phyloP scores from a whole-genome alignment of 2,888 invertebrate species.

The Pyrocoelia pectoralis region DNA sequence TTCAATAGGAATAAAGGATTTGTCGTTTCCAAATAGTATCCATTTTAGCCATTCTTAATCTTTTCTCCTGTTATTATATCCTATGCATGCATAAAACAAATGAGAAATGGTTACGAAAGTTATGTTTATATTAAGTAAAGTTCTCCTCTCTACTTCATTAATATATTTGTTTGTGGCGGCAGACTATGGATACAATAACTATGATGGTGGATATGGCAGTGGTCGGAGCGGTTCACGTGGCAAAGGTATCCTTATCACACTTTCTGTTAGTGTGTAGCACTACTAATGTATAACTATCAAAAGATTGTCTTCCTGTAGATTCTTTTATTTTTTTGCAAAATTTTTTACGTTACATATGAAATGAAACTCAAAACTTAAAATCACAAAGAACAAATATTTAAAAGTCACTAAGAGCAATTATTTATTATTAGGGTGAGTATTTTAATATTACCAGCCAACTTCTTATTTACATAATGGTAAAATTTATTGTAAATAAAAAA shows the following conservation, averaged over 20 bases:
- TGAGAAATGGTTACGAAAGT: not conserved
- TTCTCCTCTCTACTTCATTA: constrained; percentile 16
- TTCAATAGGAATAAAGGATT: constrained; percentile 22
- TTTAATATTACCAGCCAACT: too few relatives aligned
- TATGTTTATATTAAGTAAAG: not conserved
- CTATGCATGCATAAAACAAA: constrained; percentile 9
- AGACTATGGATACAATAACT: constrained; percentile 90
- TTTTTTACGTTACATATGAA: constrained; percentile 3
- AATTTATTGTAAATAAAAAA: not conserved
- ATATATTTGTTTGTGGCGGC: constrained; percentile 60
- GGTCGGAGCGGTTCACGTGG: constrained; percentile 85
- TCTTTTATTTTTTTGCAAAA: constrained; percentile 2
- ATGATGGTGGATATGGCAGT: constrained; percentile 87
- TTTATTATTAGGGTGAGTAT: not conserved
- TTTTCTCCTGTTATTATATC: constrained; percentile 10
- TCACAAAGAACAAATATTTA: not conserved
- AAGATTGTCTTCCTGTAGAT: not conserved
- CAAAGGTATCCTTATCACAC: constrained; percentile 73
- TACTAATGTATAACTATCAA: constrained; percentile 10
- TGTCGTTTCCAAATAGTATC: constrained; percentile 49
- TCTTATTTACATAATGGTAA: not conserved
- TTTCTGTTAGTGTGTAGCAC: constrained; percentile 36
- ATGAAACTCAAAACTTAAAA: constrained; percentile 10
- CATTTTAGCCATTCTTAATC: constrained; percentile 13
- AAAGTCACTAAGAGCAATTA: not conserved